Conservation (phyloP, 2,888 invertebrate genomes). For the Pristionchus exspectatus region DNA sequence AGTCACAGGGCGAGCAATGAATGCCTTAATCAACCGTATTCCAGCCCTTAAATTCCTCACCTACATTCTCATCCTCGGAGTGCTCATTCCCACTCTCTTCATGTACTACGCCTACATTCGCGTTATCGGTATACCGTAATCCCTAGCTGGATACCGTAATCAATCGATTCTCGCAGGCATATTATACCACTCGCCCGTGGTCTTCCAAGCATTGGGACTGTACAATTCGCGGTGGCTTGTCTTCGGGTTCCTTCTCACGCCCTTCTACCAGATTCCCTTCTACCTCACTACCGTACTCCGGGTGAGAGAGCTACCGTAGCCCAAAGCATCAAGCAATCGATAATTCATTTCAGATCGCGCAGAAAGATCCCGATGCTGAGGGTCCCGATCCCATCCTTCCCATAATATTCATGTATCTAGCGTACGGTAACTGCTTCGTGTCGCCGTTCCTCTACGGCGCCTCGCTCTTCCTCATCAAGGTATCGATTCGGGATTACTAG, state of each 20-base stretch:
- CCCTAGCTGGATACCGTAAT: background rate
- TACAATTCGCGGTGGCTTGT: slow-evolving; percentile 78
- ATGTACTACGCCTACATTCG: slow-evolving; percentile 77
- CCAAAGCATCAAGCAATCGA: background rate
- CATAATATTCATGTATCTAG: slow-evolving; percentile 69
- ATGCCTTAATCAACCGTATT: background rate
- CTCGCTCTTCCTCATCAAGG: slow-evolving; percentile 77
- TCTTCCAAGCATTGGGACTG: slow-evolving; percentile 78
- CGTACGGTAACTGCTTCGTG: slow-evolving; percentile 70
- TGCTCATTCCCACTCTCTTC: slow-evolving; percentile 74
- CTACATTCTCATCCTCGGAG: slow-evolving; percentile 77
- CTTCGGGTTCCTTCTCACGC: slow-evolving; percentile 76
- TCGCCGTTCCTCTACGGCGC: slow-evolving; percentile 76
- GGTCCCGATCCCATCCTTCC: slow-evolving; percentile 68
- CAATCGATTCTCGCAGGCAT: slow-evolving; percentile 61
- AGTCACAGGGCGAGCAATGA: background rate
- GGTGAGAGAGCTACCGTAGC: slow-evolving; percentile 38
- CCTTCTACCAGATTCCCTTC: slow-evolving; percentile 76
- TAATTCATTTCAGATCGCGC: slow-evolving; percentile 1
- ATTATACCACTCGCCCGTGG: slow-evolving; percentile 78
- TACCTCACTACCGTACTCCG: slow-evolving; percentile 71
- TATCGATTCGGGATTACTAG: background rate
- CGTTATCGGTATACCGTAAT: slow-evolving; percentile 65
- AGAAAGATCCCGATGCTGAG: slow-evolving; percentile 60
- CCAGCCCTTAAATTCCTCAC: slow-evolving; percentile 77